A percentile compares a stretch with the other conserved stretches of the same genome.
phyloP scores from a whole-genome alignment of 2,113 vertebrate genomes.

The Cyanocitta stelleri region DNA sequence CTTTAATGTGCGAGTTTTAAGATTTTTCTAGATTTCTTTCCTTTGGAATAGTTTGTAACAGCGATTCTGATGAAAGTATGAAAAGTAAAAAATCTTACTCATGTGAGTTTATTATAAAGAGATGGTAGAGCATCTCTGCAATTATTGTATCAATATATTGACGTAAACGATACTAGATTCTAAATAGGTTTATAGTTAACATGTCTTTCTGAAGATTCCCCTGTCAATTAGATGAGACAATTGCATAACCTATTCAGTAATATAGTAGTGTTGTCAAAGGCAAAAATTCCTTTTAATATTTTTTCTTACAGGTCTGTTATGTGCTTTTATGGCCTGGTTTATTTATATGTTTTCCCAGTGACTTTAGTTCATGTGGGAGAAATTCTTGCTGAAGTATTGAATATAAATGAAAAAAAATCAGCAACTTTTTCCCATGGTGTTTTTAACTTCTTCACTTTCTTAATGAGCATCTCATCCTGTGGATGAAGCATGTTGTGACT shows the following conservation, averaged over 20 bases:
- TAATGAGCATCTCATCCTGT: background rate
- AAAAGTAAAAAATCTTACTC: background rate
- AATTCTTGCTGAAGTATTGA: background rate
- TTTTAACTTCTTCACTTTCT: background rate
- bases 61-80: background rate
- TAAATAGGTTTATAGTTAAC: background rate
- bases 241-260: background rate
- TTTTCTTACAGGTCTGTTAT: background rate
- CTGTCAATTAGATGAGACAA: background rate
- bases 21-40: background rate
- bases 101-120: background rate
- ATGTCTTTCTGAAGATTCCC: background rate
- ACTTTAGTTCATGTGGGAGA: background rate
- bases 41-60: background rate
- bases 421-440: background rate
- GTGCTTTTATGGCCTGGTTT: background rate
- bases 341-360: background rate
- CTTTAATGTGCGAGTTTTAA: background rate
- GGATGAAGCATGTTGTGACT: background rate
- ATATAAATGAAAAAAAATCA: background rate
- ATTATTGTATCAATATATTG: background rate
- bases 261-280: background rate
- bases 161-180: background rate
- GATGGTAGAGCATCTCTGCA: background rate
- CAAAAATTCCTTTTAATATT: background rate